These are phyloP conservation scores for Eretmodus cyanostictus DNA, from an alignment of 2,113 vertebrate genomes.

Conservation along the genomic window DNA sequence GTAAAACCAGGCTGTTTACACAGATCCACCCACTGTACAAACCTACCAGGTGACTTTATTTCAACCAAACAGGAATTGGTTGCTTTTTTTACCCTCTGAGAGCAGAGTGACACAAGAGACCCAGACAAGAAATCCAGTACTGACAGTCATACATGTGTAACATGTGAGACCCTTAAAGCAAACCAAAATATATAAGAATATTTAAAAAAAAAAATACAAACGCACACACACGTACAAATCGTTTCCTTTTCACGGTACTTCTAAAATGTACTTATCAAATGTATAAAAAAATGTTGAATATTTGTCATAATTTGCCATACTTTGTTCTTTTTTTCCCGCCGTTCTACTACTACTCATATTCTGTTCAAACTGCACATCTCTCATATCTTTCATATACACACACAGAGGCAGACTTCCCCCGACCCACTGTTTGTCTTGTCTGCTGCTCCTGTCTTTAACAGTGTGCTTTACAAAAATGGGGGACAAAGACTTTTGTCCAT, in stretches of 20 bases:
- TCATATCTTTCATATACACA: neutral
- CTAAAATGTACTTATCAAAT: neutral
- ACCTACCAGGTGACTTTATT: neutral
- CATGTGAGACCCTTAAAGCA: neutral
- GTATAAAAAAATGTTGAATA: neutral
- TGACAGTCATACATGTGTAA: neutral
- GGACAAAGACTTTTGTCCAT: neutral
- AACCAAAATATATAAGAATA: neutral
- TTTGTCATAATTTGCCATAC: neutral
- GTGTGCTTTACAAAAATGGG: neutral
- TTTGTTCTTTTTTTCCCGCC: accelerated
- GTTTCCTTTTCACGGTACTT: neutral
- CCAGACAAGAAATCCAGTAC: neutral
- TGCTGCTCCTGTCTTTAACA: neutral
- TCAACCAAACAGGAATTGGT: neutral
- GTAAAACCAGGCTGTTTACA: constrained; percentile 19
- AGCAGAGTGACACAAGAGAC: neutral
- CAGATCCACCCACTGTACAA: constrained; percentile 27
- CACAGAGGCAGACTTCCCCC: neutral
- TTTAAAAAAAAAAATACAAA: accelerated
- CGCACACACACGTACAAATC: accelerated
- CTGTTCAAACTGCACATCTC: neutral
- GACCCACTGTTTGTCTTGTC: neutral
- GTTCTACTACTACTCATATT: neutral
- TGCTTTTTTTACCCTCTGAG: accelerated